Conservation (phyloP, 2,113 vertebrate genomes). For the Tyto alba region DNA sequence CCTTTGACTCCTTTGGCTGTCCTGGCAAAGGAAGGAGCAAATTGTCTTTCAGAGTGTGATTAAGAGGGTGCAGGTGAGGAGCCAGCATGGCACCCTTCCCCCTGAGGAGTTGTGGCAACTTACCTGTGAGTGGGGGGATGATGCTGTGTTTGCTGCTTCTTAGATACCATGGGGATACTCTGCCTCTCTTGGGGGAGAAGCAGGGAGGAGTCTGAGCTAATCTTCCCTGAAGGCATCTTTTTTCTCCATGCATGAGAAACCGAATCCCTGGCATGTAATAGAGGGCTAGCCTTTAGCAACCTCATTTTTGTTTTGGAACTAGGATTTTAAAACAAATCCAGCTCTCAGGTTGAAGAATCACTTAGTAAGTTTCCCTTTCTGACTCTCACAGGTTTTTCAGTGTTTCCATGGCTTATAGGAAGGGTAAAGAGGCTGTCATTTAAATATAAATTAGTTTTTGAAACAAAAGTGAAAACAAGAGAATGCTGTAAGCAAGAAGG, state of each 20-base stretch:
- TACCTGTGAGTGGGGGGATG: not conserved
- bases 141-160: not conserved
- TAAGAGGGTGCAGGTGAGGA: not conserved
- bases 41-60: not conserved
- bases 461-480: slow-evolving; percentile 31
- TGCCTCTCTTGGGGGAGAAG: not conserved
- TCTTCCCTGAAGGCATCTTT: not conserved
- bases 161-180: rapidly evolving
- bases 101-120: not conserved
- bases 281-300: not conserved
- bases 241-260: not conserved
- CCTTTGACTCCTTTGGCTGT: not conserved
- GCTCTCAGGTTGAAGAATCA: not conserved
- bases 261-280: not conserved
- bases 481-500: not conserved
- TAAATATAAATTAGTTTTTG: slow-evolving; percentile 59
- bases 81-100: rapidly evolving
- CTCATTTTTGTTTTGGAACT: not conserved
- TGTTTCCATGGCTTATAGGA: slow-evolving; percentile 35
- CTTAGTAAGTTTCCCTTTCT: not conserved
- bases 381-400: not conserved
- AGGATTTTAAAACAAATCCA: not conserved
- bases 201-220: not conserved
- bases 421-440: slow-evolving; percentile 28
- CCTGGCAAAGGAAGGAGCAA: not conserved